A percentile compares a stretch with the other conserved stretches of the same genome.
These are phyloP conservation scores for Thyatira batis DNA, from an alignment of 2,888 invertebrate species.

Conservation along the genomic window DNA sequence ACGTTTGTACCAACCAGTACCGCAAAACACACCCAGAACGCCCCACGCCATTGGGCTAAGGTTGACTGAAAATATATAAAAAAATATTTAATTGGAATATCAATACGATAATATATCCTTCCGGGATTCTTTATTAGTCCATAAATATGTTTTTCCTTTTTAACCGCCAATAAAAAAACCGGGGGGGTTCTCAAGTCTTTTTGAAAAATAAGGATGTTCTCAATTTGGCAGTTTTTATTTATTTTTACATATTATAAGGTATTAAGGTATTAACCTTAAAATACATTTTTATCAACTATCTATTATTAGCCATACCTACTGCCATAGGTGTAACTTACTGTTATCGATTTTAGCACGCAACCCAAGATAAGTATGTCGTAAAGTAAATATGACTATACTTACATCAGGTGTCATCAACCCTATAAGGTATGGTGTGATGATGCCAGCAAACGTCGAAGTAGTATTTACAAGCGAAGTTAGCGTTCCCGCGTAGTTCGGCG, in stretches of 20 bases:
- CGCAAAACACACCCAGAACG: conserved; percentile 87
- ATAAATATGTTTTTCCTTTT: too few species aligned
- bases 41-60: conserved; percentile 78
- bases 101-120: too few species aligned
- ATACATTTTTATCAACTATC: too few species aligned
- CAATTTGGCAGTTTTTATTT: too few species aligned
- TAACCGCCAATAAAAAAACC: too few species aligned
- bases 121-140: too few species aligned
- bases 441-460: conserved; percentile 84
- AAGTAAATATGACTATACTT: conserved; percentile 44
- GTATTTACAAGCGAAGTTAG: conserved; percentile 86
- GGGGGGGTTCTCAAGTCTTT: too few species aligned
- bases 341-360: background rate
- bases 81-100: conserved; percentile 6
- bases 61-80: conserved; percentile 55
- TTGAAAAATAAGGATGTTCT: too few species aligned
- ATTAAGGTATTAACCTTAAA: too few species aligned
- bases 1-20: conserved; percentile 85
- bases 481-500: conserved; percentile 85
- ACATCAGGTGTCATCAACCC: conserved; percentile 84
- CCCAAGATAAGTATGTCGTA: background rate
- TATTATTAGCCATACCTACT: too few species aligned
- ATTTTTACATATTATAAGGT: too few species aligned
- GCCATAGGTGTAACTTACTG: too few species aligned
- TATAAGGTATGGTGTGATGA: conserved; percentile 84